These are phyloP conservation scores for Hirtodrosophila duncani DNA, from an alignment of 2,888 invertebrate species.

Conservation along the genomic window DNA sequence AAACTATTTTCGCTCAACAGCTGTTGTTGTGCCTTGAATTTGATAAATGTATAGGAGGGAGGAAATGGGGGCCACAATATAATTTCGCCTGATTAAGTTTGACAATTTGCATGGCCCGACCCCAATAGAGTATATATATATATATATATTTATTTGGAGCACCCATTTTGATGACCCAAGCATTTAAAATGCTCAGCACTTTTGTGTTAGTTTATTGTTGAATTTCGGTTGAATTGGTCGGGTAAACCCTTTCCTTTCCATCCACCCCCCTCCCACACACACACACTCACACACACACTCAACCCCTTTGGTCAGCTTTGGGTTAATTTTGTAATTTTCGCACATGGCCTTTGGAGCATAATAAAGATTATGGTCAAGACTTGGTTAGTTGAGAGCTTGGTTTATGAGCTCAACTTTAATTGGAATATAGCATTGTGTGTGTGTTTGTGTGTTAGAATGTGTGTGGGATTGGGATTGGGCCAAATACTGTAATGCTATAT, in stretches of 20 bases:
- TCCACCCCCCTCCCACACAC: too few relatives aligned
- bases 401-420: constrained; percentile 40
- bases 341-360: constrained; percentile 53
- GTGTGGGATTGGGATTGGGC: too few relatives aligned
- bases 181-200: constrained; percentile 34
- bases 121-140: too few relatives aligned
- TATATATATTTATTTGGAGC: constrained; percentile 2
- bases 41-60: constrained; percentile 60
- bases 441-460: too few relatives aligned
- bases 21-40: constrained; percentile 56
- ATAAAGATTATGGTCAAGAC: constrained; percentile 61
- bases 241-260: constrained; percentile 7
- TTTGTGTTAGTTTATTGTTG: constrained; percentile 40
- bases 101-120: constrained; percentile 56
- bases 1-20: constrained; percentile 56
- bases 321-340: constrained; percentile 57
- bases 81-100: constrained; percentile 69
- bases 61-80: constrained; percentile 33
- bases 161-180: constrained; percentile 60
- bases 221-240: constrained; percentile 7
- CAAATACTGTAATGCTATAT: too few relatives aligned
- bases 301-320: constrained; percentile 23
- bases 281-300: too few relatives aligned
- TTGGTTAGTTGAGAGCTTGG: neutral
- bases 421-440: constrained; percentile 37